Evolutionary conservation across 2,113 vertebrate genomes (phyloP), one percentile per base, ranked within the genome.

Genomic region (Rhynchopsitta pachyrhyncha): DNA sequence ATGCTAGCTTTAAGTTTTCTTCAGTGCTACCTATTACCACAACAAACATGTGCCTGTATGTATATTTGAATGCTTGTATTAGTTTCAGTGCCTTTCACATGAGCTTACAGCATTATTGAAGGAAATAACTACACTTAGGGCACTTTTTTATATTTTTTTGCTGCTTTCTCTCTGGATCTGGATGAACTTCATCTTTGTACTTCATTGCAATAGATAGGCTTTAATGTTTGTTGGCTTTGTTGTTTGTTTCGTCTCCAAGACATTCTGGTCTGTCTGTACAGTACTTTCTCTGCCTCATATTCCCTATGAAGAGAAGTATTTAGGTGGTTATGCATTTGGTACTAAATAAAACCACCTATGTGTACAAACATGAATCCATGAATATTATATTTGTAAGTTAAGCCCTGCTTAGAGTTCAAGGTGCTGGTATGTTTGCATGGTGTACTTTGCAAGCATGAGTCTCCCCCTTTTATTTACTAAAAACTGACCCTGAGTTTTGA

Each of bases 281-380:
- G 35, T 14, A 13, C 5, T 42, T 91, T 47, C 39, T 50, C 11
- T 81, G 64, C 49, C 64, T 77, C 50, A 1, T 19, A 20, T 53
- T 82, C 46, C 55, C 46, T 67, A 6, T 59, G 46, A 52, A 42
- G 25, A 60, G 35, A 80, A 68, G 17, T 31, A 8, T 29, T 29
- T 62, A 59, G 42, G 70, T 87, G 75, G 35, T 49, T 64, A 4
- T 63, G 28, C 28, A 22, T 49, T 69, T 74, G 59, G 17, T 62
- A 33, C 13, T 50, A 42, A 68, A 89, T 69, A 66, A 88, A 42
- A 7, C 24, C 7, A 7, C 16, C 27, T 42, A 10, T 69, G 37
- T 0, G 4, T 68, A 57, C 77, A 85, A 20, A 7, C 2, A 2
- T 33, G 4, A 13, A 9, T 17, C 10, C 55, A 1, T 13, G 15